These are phyloP conservation scores for Eupithecia insigniata DNA, from an alignment of 2,888 invertebrate species.

Conservation along the genomic window DNA sequence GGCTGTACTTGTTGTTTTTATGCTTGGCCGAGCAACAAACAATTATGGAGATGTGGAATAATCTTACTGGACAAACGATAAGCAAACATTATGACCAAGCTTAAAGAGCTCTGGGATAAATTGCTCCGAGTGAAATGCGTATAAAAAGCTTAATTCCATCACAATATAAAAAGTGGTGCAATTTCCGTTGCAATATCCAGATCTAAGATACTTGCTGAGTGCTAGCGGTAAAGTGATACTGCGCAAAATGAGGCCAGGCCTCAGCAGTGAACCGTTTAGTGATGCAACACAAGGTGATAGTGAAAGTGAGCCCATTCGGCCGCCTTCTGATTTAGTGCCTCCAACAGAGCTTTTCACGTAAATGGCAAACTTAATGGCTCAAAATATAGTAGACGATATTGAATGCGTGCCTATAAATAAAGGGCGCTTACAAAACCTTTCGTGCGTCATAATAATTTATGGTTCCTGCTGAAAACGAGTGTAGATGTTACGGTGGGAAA, in stretches of 20 bases:
- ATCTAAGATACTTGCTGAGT: conserved; percentile 17
- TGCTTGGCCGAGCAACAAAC: conserved; percentile 32
- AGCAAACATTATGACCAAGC: not conserved
- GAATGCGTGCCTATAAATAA: conserved; percentile 46
- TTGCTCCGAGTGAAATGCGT: not conserved
- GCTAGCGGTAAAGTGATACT: conserved; percentile 28
- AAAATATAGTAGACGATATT: conserved; percentile 35
- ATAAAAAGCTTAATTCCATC: not conserved
- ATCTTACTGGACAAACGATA: conserved; percentile 3
- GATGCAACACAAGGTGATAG: conserved; percentile 53
- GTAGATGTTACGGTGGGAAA: conserved; percentile 8
- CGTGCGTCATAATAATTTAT: conserved; percentile 45
- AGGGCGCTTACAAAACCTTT: conserved; percentile 42
- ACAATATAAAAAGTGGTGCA: conserved; percentile 10
- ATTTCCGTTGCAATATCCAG: conserved; percentile 23
- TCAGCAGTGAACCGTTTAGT: conserved; percentile 36
- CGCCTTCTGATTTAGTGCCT: conserved; percentile 49
- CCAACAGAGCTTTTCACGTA: conserved; percentile 45
- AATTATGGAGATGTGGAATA: conserved; percentile 20
- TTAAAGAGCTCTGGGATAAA: not conserved
- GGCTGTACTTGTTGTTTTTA: conserved; percentile 28
- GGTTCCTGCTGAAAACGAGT: conserved; percentile 38
- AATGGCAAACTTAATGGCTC: conserved; percentile 47
- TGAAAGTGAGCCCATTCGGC: conserved; percentile 56
- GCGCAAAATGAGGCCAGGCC: conserved; percentile 32